Percentiles rank a stretch among this genome's conserved stretches.
These are phyloP conservation scores for Mobula hypostoma DNA, from an alignment of 2,113 vertebrate genomes.

Conservation along the genomic window DNA sequence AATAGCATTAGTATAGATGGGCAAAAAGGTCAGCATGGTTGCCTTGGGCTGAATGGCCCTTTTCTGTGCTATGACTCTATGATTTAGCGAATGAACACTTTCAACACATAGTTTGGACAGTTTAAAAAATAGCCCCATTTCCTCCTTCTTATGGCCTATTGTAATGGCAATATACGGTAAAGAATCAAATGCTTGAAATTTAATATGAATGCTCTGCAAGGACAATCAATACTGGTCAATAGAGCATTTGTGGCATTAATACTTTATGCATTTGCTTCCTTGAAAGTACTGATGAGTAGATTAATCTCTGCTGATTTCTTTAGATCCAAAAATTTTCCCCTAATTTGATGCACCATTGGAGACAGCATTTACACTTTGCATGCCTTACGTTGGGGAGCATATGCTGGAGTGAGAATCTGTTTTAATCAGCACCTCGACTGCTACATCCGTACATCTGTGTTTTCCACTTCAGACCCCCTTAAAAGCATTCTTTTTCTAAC, in stretches of 20 bases:
- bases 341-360: constrained; percentile 28
- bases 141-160: too few species aligned
- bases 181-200: not conserved
- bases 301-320: not conserved
- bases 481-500: not conserved
- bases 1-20: too few species aligned
- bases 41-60: too few species aligned
- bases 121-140: too few species aligned
- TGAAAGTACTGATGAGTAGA: not conserved
- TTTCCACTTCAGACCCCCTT: not conserved
- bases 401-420: not conserved
- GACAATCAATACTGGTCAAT: not conserved
- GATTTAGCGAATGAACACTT: too few species aligned
- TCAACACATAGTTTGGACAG: too few species aligned
- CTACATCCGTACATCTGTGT: not conserved
- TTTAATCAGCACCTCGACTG: not conserved
- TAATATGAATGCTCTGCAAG: not conserved
- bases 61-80: too few species aligned
- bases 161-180: not conserved
- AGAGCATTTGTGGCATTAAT: not conserved
- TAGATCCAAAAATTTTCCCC: not conserved
- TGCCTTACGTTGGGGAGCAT: not conserved
- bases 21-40: too few species aligned
- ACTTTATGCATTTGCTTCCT: not conserved
- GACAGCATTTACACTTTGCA: not conserved